Evolutionary conservation across 2,888 invertebrate species (phyloP).

Genomic region (Nymphalis c-album): DNA sequence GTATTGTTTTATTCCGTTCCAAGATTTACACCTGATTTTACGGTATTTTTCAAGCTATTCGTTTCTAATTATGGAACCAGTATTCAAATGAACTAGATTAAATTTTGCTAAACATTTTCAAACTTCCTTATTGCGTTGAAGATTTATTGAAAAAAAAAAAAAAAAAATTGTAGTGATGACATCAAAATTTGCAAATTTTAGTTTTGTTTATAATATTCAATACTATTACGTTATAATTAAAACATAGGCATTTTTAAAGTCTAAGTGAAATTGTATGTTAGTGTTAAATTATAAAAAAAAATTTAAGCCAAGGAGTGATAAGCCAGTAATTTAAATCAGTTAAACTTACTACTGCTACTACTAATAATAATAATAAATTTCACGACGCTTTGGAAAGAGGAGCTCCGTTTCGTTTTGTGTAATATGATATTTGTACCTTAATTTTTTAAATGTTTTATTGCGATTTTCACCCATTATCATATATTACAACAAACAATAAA

Average conservation of each 20-base stretch:
- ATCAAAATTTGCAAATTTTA: no score
- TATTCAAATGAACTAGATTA: conserved; percentile 7
- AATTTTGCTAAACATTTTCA: not conserved
- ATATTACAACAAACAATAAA: not conserved
- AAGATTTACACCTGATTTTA: not conserved
- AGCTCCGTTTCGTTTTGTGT: not conserved
- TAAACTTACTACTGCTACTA: no score
- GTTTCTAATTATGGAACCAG: not conserved
- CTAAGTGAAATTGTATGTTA: no score
- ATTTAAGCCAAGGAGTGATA: no score
- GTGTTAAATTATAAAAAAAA: no score
- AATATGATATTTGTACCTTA: no score
- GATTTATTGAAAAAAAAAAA: not conserved
- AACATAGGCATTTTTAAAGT: no score
- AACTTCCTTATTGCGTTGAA: conserved; percentile 4
- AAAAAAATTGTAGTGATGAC: no score
- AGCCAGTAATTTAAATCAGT: no score
- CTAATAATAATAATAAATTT: not conserved
- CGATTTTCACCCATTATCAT: not conserved
- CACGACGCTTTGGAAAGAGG: not conserved
- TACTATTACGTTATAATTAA: no score
- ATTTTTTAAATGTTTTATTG: no score
- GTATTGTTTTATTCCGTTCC: not conserved
- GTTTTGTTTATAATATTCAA: no score
- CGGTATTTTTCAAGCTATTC: not conserved